phyloP scores from a whole-genome alignment of 1,140 invertebrate species.

The Leptinotarsa defecta region DNA sequence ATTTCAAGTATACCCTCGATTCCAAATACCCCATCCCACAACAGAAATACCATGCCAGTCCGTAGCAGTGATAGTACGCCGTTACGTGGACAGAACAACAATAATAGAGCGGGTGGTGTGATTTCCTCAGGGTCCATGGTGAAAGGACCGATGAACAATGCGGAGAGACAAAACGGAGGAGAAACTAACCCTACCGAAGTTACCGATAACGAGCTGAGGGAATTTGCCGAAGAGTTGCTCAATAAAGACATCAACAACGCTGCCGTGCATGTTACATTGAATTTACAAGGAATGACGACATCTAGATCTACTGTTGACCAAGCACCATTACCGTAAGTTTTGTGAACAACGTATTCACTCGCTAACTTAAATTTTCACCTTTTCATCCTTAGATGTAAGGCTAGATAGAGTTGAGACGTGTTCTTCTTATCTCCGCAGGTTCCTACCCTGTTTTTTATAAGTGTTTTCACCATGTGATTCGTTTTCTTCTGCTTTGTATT shows the following conservation, averaged over 20 bases:
- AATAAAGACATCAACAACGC: slow-evolving; percentile 74
- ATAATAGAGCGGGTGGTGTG: slow-evolving; percentile 19
- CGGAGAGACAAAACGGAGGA: slow-evolving; percentile 7
- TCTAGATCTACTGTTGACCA: slow-evolving; percentile 70
- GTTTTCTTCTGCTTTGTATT: no score
- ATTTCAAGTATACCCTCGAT: neutral
- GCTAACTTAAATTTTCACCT: no score
- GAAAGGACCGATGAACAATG: neutral
- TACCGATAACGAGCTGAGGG: slow-evolving; percentile 65
- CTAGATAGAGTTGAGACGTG: no score
- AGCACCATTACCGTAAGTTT: slow-evolving; percentile 72
- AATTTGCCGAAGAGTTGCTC: slow-evolving; percentile 72
- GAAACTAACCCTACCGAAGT: slow-evolving; percentile 14
- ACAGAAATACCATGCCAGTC: neutral
- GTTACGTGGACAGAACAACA: neutral
- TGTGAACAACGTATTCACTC: neutral
- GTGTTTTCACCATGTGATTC: no score
- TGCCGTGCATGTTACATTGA: slow-evolving; percentile 67
- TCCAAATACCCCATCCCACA: no score
- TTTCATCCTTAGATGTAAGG: no score
- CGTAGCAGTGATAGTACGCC: neutral
- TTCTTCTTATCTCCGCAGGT: no score
- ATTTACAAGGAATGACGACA: slow-evolving; percentile 73
- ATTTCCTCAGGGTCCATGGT: slow-evolving; percentile 30
- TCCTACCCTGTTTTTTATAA: no score